Conservation (phyloP, 2,113 vertebrate species). For the Chiloscyllium plagiosum region DNA sequence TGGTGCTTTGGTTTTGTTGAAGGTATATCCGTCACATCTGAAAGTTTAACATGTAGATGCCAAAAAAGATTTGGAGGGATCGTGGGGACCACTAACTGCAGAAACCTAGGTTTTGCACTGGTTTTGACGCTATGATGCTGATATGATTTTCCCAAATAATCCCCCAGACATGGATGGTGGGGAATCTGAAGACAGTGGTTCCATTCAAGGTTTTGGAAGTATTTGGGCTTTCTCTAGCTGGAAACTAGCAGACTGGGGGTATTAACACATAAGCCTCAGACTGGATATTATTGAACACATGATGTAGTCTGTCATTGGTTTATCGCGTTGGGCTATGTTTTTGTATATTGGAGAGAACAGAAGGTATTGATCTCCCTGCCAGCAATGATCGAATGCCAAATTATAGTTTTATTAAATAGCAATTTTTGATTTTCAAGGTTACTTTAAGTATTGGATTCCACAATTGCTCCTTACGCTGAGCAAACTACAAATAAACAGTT, state of each 20-base stretch:
- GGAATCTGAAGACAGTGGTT: background rate
- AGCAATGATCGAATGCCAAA: background rate
- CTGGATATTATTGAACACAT: background rate
- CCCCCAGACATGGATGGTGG: background rate
- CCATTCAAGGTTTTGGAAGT: background rate
- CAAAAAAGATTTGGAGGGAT: background rate
- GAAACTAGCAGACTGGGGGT: background rate
- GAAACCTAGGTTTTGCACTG: background rate
- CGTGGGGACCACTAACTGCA: background rate
- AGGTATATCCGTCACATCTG: background rate
- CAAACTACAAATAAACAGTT: too few species aligned
- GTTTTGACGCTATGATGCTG: background rate
- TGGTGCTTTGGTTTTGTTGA: background rate
- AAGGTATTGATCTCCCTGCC: background rate
- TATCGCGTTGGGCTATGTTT: background rate
- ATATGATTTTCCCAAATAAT: background rate
- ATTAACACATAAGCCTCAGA: too few species aligned
- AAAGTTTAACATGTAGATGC: background rate
- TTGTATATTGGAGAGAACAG: background rate
- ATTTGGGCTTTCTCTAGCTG: background rate
- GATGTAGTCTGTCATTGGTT: background rate
- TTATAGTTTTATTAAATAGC: background rate
- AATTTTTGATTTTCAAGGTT: background rate
- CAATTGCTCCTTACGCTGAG: background rate
- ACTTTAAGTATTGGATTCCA: background rate